Base-by-base conservation (phyloP, 2,797 vertebrate genomes). In the Oryzias dopingdopingensis region DNA sequence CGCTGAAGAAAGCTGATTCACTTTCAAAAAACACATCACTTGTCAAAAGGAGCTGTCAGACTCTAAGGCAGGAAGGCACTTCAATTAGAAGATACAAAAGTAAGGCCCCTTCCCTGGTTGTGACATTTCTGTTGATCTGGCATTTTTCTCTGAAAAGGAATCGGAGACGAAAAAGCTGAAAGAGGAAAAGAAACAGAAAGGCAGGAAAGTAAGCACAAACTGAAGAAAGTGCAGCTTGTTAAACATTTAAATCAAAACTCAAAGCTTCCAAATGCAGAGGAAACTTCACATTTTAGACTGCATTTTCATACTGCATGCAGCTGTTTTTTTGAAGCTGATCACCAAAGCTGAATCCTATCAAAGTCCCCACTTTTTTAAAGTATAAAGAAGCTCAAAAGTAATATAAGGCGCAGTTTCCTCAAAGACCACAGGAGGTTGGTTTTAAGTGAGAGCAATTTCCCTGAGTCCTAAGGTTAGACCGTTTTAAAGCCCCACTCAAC, bases 11-110 rank as follows among this genome's bases (percentile, higher is more conserved):
- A 87, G 81, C 80, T 77, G 86, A 90, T 84, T 84, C 69, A 77
- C 86, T 83, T 89, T 89, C 83, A 86, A 84, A 89, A 87, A 87
- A 82, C 77, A 83, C 81, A 84, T 88, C 86, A 84, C 74, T 83
- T 85, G 87, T 91, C 88, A 89, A 89, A 89, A 84, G 83, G 76
- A 83, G 80, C 88, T 85, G 84, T 84, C 85, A 86, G 83, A 82
- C 76, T 51, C 86, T 86, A 86, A 86, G 86, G 80, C 68, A 79
- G 82, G 74, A 81, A 88, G 88, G 87, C 86, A 86, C 87, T 87
- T 88, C 87, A 89, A 89, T 91, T 90, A 90, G 81, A 87, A 58
- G 67, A 74, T 77, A 83, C 67, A 81, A 81, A 84, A 83, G 77
- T 84, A 79, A 86, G 74, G 67, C 55, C 48, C 70, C 56, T 69